These are phyloP conservation scores for Sclerurus mexicanus DNA, from an alignment of 2,113 vertebrate species.

Conservation along the genomic window DNA sequence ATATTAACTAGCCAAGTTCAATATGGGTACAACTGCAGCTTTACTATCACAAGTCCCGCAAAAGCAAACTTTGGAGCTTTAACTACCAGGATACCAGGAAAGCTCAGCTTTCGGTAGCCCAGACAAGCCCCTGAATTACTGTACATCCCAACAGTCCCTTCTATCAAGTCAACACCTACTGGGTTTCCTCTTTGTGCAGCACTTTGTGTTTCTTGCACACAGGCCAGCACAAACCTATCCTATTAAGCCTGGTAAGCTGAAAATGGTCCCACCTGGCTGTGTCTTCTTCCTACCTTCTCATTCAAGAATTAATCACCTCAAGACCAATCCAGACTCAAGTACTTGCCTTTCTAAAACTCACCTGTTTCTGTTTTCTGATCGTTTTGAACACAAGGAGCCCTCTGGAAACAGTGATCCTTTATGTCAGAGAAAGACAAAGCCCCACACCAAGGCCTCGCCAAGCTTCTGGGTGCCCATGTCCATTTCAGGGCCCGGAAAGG, in stretches of 20 bases:
- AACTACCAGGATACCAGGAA: neutral
- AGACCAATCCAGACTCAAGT: neutral
- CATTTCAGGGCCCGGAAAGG: accelerated
- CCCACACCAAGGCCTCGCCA: neutral
- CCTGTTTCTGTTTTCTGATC: neutral
- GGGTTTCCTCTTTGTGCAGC: neutral
- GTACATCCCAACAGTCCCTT: neutral
- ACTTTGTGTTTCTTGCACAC: neutral
- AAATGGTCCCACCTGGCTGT: neutral
- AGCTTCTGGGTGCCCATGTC: neutral
- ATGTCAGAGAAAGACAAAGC: neutral
- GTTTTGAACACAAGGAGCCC: accelerated
- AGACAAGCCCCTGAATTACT: accelerated
- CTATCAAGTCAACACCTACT: neutral
- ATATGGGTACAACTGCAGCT: neutral
- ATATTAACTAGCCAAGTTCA: neutral
- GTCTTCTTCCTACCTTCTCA: neutral
- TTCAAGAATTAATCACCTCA: neutral
- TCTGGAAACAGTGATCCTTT: neutral
- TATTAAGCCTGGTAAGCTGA: neutral
- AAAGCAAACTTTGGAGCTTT: neutral
- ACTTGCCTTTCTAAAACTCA: neutral
- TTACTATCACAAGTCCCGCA: neutral
- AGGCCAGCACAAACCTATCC: neutral
- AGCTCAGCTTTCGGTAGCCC: neutral